phyloP scores from a whole-genome alignment of 2,113 vertebrate species.

The Pituophis catenifer region DNA sequence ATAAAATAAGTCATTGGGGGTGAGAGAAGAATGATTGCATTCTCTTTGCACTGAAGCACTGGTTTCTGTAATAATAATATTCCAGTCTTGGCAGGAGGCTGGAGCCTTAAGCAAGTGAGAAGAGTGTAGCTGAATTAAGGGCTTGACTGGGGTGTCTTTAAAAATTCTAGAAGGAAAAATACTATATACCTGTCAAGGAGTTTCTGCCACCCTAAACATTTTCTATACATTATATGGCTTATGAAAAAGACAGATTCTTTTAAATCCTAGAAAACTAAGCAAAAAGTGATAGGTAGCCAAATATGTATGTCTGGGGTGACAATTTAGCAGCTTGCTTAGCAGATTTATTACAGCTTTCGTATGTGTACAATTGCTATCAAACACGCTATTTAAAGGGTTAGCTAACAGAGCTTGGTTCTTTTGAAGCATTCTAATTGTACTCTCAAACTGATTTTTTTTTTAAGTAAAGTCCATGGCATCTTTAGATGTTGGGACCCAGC shows the following conservation, averaged over 20 bases:
- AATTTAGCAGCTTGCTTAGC: too few relatives aligned
- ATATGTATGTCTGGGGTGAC: too few relatives aligned
- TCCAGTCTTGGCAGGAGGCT: too few relatives aligned
- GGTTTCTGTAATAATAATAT: too few relatives aligned
- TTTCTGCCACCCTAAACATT: not conserved
- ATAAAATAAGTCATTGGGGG: not conserved
- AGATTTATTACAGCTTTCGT: too few relatives aligned
- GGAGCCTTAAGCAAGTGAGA: not conserved
- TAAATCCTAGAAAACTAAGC: too few relatives aligned
- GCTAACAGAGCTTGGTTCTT: not conserved
- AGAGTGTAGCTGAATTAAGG: not conserved
- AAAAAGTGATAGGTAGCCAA: too few relatives aligned
- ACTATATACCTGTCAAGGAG: not conserved
- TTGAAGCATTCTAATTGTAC: not conserved
- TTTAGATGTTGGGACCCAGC: not conserved
- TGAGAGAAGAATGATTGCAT: not conserved
- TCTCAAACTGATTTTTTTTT: not conserved
- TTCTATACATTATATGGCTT: not conserved
- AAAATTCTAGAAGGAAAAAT: not conserved
- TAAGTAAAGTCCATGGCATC: not conserved
- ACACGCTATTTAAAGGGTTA: too few relatives aligned
- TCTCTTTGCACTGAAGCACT: not conserved
- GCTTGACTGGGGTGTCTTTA: not conserved
- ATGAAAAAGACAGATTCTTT: too few relatives aligned
- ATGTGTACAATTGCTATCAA: too few relatives aligned